Evolutionary conservation across 2,888 invertebrate species (phyloP), one percentile per base, ranked within the genome.

Genomic region (Crepidodera aurea): DNA sequence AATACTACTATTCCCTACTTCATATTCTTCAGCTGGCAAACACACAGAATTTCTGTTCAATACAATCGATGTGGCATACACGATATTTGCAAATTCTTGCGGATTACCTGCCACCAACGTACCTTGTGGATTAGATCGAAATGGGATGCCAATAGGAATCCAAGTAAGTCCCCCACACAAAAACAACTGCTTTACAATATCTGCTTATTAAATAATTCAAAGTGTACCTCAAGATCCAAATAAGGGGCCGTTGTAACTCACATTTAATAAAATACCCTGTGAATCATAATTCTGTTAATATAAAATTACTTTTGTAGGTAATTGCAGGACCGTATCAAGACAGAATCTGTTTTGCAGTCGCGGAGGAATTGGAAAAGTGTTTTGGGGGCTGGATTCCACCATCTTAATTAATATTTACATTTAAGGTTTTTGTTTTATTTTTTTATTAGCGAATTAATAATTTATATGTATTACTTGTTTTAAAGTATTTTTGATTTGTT

Each of bases 331-430:
- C 89, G 16, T 82, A 90, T 77, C 89, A 91, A 75, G 96, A 96
- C 79, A 84, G 90, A 59, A 79, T 94, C 6, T 92, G 93, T 64
- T 78, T 96, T 16, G 90, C 91, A 0, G 89, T 94, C 2, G 96
- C 96, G 1, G 82, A 83, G 66, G 90, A 92, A 72, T 78, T 96
- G 39, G 93, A 94, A 75, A 82, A 82, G 34, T 87, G 84, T 7
- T 93, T 94, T 78, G 93, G 93, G 1, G 96, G 95, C 0, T 95
- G 95, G 95, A 78, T 83, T 29, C 85, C 87, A 7, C 87, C 89
- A n/a, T 39, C 39, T n/a, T n/a, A n/a, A n/a, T n/a, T n/a, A n/a
- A n/a, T n/a, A n/a, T n/a, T n/a, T n/a, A n/a, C n/a, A n/a, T n/a
- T n/a, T n/a, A n/a, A n/a, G n/a, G n/a, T n/a, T n/a, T n/a, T n/a